Base-by-base conservation (phyloP, 2,113 vertebrate genomes). In the Lophotis ruficrista region DNA sequence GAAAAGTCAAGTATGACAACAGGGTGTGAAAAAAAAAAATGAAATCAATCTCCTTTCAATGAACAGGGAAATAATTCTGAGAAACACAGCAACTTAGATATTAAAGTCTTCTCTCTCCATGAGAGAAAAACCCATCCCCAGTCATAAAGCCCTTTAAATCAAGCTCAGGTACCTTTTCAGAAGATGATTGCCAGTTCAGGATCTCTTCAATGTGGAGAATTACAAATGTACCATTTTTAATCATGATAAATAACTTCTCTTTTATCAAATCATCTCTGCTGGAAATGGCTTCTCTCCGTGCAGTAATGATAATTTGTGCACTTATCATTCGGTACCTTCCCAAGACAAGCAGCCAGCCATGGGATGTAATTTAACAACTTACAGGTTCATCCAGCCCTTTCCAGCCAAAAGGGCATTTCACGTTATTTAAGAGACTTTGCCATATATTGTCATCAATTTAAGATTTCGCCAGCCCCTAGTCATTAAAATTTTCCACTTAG, bases 181-280 rank as follows among this genome's bases (percentile, higher is more conserved):
- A 91, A 90, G 89, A 43, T 9, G 80, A 89, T 95, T 93, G 69
- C 87, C 79, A 91, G 93, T 84, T 93, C 88, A 90, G 92, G 69
- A 60, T 95, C 85, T 94, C 85, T 75, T 93, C 90, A 72, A 2
- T 58, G 57, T 81, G 80, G 43, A 92, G 78, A 92, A 95, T 87
- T 93, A 95, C 91, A 93, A 96, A 96, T 79, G 69, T 70, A 82
- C 77, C 10, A 0, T 37, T 96, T 96, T 95, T 91, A 97, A 97
- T 97, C 38, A 77, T 91, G 91, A 96, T 93, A 95, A 97, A 97
- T 96, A 97, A 94, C 88, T 80, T 94, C 68, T 94, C 88, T 94
- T 95, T 96, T 95, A 95, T 97, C 92, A 97, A 89, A 95, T 95
- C 43, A 77, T 87, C 93, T 96, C 84, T 79, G 94, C 86, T 96